Percentiles rank a stretch among this genome's conserved stretches.
phyloP scores from a whole-genome alignment of 2,888 invertebrate genomes.

The Andrena dorsata region DNA sequence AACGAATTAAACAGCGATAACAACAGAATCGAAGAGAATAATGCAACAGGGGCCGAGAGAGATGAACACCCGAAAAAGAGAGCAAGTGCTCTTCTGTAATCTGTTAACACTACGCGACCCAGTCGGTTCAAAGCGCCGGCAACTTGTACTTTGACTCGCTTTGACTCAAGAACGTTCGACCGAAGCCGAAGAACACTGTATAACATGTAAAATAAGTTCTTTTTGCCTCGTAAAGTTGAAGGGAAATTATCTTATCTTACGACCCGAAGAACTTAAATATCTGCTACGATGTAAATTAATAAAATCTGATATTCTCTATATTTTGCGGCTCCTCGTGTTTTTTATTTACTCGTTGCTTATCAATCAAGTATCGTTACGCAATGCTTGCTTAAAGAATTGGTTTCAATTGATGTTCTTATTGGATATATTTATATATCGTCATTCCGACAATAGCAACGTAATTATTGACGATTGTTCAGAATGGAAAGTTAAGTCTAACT shows the following conservation, averaged over 20 bases:
- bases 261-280: no score
- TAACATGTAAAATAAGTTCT: no score
- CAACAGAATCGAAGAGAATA: not conserved
- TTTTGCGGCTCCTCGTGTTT: not conserved
- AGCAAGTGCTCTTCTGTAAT: not conserved
- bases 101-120: not conserved
- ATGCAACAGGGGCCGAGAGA: not conserved
- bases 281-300: not conserved
- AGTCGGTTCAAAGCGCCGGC: not conserved
- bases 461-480: no score
- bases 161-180: no score
- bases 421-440: not conserved
- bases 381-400: not conserved
- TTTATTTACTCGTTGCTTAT: not conserved
- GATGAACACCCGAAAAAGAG: no score
- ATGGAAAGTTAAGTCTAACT: not conserved
- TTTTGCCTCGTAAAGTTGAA: no score
- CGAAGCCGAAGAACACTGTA: no score
- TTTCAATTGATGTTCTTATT: not conserved
- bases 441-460: no score
- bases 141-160: no score
- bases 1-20: not conserved
- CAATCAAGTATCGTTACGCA: not conserved
- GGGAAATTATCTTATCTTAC: no score
- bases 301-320: constrained; percentile 1